Percentiles rank a stretch among this genome's conserved stretches.
Evolutionary conservation across 2,797 vertebrate genomes (phyloP).

Genomic region (Micromesistius poutassou): DNA sequence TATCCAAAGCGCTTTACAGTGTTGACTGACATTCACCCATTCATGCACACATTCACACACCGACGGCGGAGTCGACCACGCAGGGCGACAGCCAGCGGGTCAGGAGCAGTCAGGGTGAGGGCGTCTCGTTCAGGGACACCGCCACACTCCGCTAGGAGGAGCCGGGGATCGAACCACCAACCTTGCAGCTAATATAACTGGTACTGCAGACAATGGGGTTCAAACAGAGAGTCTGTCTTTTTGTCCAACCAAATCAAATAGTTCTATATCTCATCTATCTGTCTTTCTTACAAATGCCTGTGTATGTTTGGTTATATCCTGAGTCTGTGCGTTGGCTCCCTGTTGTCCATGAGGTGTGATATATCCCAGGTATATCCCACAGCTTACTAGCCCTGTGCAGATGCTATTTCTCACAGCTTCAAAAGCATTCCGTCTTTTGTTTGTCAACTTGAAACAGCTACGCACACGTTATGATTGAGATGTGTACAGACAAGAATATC

Average conservation of each 20-base stretch:
- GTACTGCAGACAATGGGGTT: neutral
- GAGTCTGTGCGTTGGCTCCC: neutral
- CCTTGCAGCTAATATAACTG: neutral
- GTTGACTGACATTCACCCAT: too few species aligned
- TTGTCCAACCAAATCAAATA: neutral
- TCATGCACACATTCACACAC: too few species aligned
- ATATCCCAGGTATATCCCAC: neutral
- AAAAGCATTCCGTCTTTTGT: neutral
- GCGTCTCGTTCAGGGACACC: too few species aligned
- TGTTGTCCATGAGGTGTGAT: neutral
- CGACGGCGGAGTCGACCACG: too few species aligned
- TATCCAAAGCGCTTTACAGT: too few species aligned
- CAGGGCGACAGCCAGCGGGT: too few species aligned
- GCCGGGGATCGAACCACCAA: neutral
- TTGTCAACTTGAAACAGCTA: neutral
- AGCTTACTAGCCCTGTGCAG: neutral
- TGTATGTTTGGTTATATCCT: neutral
- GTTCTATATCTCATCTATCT: neutral
- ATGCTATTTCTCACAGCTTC: neutral
- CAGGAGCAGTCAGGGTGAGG: too few species aligned
- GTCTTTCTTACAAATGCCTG: neutral
- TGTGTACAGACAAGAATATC: neutral
- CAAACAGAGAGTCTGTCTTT: neutral
- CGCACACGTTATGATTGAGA: neutral
- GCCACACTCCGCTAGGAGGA: too few species aligned